phyloP scores from a whole-genome alignment of 2,888 invertebrate species.

The Capitulum mitella region DNA sequence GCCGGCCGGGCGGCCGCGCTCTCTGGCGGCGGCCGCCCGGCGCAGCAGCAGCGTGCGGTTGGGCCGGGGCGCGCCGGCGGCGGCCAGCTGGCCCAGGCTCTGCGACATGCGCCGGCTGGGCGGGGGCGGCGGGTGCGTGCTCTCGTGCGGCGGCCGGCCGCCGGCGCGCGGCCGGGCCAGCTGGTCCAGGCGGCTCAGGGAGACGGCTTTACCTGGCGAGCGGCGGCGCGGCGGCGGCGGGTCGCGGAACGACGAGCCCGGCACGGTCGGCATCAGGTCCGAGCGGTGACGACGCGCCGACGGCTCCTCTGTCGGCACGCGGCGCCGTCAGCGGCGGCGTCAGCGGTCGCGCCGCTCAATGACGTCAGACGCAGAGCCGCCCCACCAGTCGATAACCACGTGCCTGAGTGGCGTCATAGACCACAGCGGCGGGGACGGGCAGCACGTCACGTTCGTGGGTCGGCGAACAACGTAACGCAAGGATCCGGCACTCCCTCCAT shows the following conservation, averaged over 20 bases:
- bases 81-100: background rate
- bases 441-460: no score
- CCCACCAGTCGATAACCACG: no score
- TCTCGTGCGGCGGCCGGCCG: constrained; percentile 45
- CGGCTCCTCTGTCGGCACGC: background rate
- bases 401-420: no score
- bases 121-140: background rate
- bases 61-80: constrained; percentile 43
- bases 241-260: constrained; percentile 53
- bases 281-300: constrained; percentile 47
- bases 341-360: no score
- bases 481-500: no score
- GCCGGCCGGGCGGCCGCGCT: constrained; percentile 35
- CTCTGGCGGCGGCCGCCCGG: constrained; percentile 43
- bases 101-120: background rate
- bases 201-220: constrained; percentile 78
- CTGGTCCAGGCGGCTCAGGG: constrained; percentile 87
- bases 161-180: constrained; percentile 66
- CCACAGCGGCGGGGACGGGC: no score
- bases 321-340: no score
- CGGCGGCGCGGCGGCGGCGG: constrained; percentile 40
- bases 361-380: no score
- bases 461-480: no score
- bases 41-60: constrained; percentile 46
- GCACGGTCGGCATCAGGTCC: constrained; percentile 83